Conservation (phyloP, 2,797 vertebrate genomes). For the Tragelaphus oryx region DNA sequence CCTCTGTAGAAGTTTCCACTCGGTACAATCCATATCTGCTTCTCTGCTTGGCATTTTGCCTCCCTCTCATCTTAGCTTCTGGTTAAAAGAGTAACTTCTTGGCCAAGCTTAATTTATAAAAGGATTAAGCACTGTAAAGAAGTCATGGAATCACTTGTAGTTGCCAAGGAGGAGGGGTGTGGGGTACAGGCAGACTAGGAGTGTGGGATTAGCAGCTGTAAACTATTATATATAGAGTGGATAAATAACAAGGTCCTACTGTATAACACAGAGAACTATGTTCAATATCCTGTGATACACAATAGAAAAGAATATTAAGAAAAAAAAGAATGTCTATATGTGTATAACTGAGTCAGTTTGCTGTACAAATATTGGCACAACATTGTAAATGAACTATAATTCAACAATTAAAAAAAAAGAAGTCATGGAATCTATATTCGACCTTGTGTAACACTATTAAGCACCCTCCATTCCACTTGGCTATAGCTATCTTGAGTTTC, state of each 20-base stretch:
- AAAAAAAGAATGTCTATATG: not conserved
- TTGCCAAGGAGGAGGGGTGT: not conserved
- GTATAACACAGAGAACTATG: not conserved
- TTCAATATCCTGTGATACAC: not conserved
- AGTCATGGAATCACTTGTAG: not conserved
- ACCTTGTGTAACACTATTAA: not conserved
- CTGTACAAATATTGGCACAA: not conserved
- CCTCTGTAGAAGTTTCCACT: not conserved
- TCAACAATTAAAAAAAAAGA: not conserved
- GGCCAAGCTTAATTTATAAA: constrained; percentile 29
- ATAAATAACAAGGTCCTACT: not conserved
- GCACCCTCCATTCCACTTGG: not conserved
- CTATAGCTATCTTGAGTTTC: not conserved
- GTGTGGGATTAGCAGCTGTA: not conserved
- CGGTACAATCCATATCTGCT: not conserved
- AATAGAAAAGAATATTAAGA: not conserved
- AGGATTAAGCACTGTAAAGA: not conserved
- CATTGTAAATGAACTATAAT: not conserved
- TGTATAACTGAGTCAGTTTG: not conserved
- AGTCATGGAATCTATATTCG: not conserved
- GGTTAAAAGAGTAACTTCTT: constrained; percentile 25
- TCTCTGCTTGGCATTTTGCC: not conserved
- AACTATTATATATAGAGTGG: not conserved
- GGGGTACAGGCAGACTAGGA: not conserved
- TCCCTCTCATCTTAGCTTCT: constrained; percentile 1